A percentile compares a stretch with the other conserved stretches of the same genome.
Evolutionary conservation across 1,140 invertebrate species (phyloP).

Genomic region (Campoletis sonorensis): DNA sequence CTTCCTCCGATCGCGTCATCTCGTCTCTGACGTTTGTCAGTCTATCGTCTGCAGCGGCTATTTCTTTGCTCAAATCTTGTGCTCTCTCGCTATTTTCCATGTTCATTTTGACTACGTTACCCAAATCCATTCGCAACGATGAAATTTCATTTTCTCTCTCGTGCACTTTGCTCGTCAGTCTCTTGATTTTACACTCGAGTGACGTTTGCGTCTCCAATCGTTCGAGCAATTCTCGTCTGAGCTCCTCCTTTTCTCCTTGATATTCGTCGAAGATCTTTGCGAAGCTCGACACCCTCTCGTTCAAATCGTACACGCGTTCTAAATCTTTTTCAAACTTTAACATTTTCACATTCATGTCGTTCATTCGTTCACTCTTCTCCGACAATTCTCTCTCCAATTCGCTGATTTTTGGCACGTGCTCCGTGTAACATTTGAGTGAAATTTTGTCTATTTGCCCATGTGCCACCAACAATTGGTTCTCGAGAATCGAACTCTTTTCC

Average conservation of each 20-base stretch:
- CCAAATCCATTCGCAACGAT: constrained; percentile 55
- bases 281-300: constrained; percentile 58
- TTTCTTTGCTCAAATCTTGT: constrained; percentile 57
- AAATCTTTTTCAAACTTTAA: constrained; percentile 51
- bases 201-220: constrained; percentile 52
- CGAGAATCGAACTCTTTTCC: constrained; percentile 54
- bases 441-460: constrained; percentile 56
- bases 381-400: constrained; percentile 58
- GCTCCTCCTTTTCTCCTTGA: constrained; percentile 55
- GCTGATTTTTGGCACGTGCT: constrained; percentile 60
- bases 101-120: constrained; percentile 53
- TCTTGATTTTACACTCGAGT: constrained; percentile 59
- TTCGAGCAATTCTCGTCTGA: constrained; percentile 51
- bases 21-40: constrained; percentile 58
- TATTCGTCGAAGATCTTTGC: constrained; percentile 53
- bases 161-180: constrained; percentile 54
- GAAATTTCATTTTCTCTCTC: constrained; percentile 61
- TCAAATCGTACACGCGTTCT: constrained; percentile 46
- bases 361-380: constrained; percentile 51
- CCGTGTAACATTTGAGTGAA: constrained; percentile 50
- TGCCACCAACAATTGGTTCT: constrained; percentile 56
- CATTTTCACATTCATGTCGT: constrained; percentile 56
- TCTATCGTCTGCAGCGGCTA: constrained; percentile 54
- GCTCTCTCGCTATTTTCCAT: constrained; percentile 54
- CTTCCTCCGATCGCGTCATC: constrained; percentile 55